These are phyloP conservation scores for Gallinago nigripennis DNA, from an alignment of 2,797 vertebrate species.

Conservation along the genomic window DNA sequence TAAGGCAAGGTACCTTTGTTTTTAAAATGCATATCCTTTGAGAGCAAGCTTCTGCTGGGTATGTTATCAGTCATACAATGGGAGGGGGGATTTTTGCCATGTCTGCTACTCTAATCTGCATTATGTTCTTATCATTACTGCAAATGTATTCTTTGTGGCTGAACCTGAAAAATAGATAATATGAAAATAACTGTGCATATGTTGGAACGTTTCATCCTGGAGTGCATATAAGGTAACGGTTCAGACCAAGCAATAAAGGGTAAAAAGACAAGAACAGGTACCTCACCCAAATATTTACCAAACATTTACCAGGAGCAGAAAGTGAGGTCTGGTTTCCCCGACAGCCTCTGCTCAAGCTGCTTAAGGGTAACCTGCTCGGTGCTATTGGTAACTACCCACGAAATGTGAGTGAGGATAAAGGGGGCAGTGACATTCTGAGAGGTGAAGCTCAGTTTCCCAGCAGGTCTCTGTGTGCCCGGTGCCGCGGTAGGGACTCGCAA, in stretches of 20 bases:
- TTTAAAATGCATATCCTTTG: neutral
- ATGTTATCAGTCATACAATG: neutral
- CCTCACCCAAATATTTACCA: neutral
- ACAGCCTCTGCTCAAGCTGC: neutral
- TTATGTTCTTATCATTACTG: neutral
- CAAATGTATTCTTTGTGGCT: neutral
- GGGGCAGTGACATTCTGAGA: neutral
- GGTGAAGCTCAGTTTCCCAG: neutral
- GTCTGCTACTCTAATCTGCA: neutral
- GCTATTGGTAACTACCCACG: neutral
- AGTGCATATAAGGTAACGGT: neutral
- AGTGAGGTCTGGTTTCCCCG: neutral
- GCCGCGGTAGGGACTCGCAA: neutral
- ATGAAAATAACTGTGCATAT: neutral
- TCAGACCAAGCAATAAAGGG: neutral
- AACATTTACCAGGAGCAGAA: neutral
- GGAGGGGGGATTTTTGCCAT: rapidly evolving
- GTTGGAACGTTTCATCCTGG: neutral
- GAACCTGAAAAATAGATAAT: neutral
- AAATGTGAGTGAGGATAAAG: neutral
- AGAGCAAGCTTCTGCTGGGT: neutral
- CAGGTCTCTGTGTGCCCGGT: neutral
- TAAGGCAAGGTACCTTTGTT: neutral
- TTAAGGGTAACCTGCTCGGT: neutral
- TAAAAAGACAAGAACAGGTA: neutral